phyloP scores from a whole-genome alignment of 2,113 vertebrate species.

The Rhizomys pruinosus region DNA sequence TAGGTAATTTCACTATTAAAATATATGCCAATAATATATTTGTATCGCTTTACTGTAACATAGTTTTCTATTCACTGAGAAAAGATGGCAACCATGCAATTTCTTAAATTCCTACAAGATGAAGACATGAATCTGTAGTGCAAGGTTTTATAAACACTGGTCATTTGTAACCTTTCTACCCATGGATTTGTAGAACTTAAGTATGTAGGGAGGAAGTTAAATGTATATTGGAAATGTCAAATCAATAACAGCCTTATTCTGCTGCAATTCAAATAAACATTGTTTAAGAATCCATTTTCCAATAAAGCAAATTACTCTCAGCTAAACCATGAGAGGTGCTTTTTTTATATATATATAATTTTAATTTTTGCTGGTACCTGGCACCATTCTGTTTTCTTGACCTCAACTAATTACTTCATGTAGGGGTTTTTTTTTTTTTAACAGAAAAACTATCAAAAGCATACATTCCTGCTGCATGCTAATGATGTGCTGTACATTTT shows the following conservation, averaged over 20 bases:
- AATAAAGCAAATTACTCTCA: conserved; percentile 70
- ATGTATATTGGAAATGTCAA: conserved; percentile 54
- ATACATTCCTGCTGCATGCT: conserved; percentile 78
- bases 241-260: conserved; percentile 54
- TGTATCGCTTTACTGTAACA: conserved; percentile 76
- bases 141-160: conserved; percentile 9
- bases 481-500: conserved; percentile 82
- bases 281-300: conserved; percentile 69
- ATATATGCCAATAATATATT: conserved; percentile 73
- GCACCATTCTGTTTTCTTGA: conserved; percentile 69
- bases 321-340: conserved; percentile 55
- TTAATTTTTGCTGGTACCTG: conserved; percentile 65
- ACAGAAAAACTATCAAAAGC: conserved; percentile 76
- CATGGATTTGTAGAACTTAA: conserved; percentile 44
- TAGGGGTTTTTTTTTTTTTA: conserved; percentile 59
- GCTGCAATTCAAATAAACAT: conserved; percentile 51
- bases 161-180: conserved; percentile 61
- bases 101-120: conserved; percentile 59
- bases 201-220: conserved; percentile 17
- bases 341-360: conserved; percentile 61
- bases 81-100: conserved; percentile 22
- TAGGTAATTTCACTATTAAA: conserved; percentile 32
- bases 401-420: conserved; percentile 76
- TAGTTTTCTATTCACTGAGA: conserved; percentile 39
- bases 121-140: conserved; percentile 45